These are phyloP conservation scores for Coelopa frigida DNA, from an alignment of 1,140 invertebrate genomes.

Conservation along the genomic window DNA sequence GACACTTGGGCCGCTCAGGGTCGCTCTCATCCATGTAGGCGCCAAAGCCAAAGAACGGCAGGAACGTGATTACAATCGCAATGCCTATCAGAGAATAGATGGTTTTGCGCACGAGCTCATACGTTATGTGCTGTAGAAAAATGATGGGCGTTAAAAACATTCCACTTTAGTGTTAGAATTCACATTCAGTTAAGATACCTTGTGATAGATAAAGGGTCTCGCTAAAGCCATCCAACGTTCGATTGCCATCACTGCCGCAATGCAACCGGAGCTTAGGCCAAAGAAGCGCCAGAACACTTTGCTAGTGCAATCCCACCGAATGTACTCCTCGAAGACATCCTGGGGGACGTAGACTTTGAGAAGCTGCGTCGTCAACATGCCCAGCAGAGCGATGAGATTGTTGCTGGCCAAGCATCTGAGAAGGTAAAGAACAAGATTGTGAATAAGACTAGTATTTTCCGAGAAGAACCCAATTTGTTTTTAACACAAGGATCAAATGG, in stretches of 20 bases:
- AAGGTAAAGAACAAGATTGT: constrained; percentile 3
- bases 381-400: constrained; percentile 68
- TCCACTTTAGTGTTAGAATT: neutral
- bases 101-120: constrained; percentile 62
- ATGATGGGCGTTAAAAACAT: neutral
- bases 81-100: constrained; percentile 63
- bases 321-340: constrained; percentile 29
- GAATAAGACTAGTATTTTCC: too few relatives aligned
- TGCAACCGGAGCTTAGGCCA: constrained; percentile 77
- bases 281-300: constrained; percentile 71
- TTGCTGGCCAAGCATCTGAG: constrained; percentile 63
- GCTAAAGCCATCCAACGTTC: constrained; percentile 80
- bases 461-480: too few relatives aligned
- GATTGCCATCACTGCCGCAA: constrained; percentile 78
- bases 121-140: constrained; percentile 66
- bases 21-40: constrained; percentile 57
- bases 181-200: constrained; percentile 52
- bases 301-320: constrained; percentile 55
- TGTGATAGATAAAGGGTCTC: constrained; percentile 80
- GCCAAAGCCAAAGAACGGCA: constrained; percentile 72
- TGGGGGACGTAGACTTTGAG: constrained; percentile 43
- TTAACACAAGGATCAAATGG: too few relatives aligned
- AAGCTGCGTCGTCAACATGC: constrained; percentile 53
- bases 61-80: constrained; percentile 61
- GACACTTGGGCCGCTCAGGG: constrained; percentile 47